Conservation (phyloP, 2,888 invertebrate species). For the Lasioglossum lativentre region DNA sequence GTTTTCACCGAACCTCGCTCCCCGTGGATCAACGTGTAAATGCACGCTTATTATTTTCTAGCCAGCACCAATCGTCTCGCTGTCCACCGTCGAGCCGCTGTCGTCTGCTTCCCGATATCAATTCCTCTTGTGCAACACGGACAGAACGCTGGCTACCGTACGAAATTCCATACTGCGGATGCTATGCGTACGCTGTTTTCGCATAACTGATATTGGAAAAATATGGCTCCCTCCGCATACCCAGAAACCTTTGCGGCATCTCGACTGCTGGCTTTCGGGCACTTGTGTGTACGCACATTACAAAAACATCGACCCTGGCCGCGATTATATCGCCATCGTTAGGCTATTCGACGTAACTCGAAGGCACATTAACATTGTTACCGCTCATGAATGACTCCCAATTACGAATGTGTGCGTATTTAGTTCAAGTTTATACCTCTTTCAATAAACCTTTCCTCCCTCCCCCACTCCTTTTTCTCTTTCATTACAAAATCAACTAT, state of each 20-base stretch:
- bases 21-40: slow-evolving; percentile 58
- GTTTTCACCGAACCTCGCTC: slow-evolving; percentile 73
- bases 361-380: slow-evolving; percentile 62
- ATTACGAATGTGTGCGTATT: slow-evolving; percentile 18
- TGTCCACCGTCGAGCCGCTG: slow-evolving; percentile 41
- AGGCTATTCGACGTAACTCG: slow-evolving; percentile 56
- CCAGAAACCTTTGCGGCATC: slow-evolving; percentile 86
- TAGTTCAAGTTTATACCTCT: slow-evolving; percentile 27
- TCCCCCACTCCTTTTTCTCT: neutral
- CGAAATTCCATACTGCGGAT: slow-evolving; percentile 75
- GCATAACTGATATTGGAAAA: slow-evolving; percentile 86
- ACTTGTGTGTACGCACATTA: slow-evolving; percentile 68
- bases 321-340: slow-evolving; percentile 67
- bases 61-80: slow-evolving; percentile 46
- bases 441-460: neutral
- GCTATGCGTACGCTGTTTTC: slow-evolving; percentile 82
- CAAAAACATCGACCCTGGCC: slow-evolving; percentile 69
- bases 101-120: slow-evolving; percentile 55
- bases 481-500: neutral
- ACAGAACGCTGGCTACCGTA: slow-evolving; percentile 54
- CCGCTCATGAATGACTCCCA: slow-evolving; percentile 29
- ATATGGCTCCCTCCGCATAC: slow-evolving; percentile 87
- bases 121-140: slow-evolving; percentile 64
- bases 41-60: slow-evolving; percentile 64
- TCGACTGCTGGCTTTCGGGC: slow-evolving; percentile 76